Conservation (phyloP, 2,113 vertebrate genomes). For the Anoura caudifer region DNA sequence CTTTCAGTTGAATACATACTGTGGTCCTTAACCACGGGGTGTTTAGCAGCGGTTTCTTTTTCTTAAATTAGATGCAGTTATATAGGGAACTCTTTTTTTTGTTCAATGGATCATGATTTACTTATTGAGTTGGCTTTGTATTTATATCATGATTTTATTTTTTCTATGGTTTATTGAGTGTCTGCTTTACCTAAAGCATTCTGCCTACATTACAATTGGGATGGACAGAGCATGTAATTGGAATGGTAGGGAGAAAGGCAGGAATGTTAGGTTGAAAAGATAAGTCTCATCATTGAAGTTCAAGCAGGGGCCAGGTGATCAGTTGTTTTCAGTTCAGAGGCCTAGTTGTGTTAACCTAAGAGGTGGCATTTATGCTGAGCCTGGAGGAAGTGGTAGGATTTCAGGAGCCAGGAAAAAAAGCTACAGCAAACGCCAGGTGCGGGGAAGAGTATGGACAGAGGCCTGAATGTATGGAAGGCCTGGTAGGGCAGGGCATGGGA, state of each 20-base stretch:
- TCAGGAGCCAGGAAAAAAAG: background rate
- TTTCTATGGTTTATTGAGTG: background rate
- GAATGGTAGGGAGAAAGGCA: background rate
- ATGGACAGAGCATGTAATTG: background rate
- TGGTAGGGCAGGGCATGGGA: background rate
- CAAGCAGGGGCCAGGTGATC: background rate
- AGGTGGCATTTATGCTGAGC: background rate
- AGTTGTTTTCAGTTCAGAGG: background rate
- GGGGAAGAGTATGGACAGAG: background rate
- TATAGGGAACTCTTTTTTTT: background rate
- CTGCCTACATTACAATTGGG: background rate
- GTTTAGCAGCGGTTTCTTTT: background rate
- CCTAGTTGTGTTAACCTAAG: background rate
- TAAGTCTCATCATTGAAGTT: background rate
- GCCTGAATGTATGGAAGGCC: background rate
- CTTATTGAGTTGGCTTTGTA: background rate
- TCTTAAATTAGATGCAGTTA: constrained; percentile 7
- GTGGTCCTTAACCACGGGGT: background rate
- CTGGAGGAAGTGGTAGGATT: background rate
- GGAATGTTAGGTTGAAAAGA: background rate
- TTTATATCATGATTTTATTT: background rate
- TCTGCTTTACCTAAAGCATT: background rate
- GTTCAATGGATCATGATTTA: background rate
- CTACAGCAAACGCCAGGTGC: fast-evolving
- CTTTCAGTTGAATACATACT: constrained; percentile 20